Conservation (phyloP, 2,797 vertebrate genomes). For the Galaxias olidus region DNA sequence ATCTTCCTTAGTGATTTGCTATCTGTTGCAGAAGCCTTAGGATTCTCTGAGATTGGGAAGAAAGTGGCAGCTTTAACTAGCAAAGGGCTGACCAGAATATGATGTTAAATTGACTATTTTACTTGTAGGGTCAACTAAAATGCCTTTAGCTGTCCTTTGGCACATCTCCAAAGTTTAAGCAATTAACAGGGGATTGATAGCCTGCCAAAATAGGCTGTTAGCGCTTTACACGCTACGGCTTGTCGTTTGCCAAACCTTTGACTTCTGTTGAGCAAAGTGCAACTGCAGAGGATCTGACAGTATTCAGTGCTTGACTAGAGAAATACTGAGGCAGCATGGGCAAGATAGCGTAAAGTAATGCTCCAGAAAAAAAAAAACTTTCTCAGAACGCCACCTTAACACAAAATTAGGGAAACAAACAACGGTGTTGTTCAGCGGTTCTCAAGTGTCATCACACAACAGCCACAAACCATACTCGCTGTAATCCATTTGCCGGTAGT, state of each 20-base stretch:
- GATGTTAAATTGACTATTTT: neutral
- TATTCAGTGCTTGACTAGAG: neutral
- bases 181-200: slow-evolving; percentile 11
- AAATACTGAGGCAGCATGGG: slow-evolving; percentile 1
- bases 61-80: neutral
- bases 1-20: neutral
- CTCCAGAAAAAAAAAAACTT: neutral
- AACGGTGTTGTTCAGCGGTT: neutral
- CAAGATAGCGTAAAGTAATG: too few relatives aligned
- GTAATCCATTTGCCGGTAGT: too few relatives aligned
- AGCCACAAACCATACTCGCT: too few relatives aligned
- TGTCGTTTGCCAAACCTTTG: neutral
- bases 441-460: too few relatives aligned
- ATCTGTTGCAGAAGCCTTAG: neutral
- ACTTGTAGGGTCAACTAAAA: neutral
- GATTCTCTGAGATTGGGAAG: neutral
- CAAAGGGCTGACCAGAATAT: too few relatives aligned
- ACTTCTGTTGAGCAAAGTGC: too few relatives aligned
- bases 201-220: slow-evolving; percentile 5
- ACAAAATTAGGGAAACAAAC: neutral
- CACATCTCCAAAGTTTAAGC: slow-evolving; percentile 18
- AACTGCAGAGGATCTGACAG: neutral
- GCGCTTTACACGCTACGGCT: neutral
- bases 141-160: neutral
- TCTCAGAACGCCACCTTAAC: neutral